Base-by-base conservation (phyloP, 53 echinoderm and acorn worm genomes). In the Mesocentrotus franciscanus region DNA sequence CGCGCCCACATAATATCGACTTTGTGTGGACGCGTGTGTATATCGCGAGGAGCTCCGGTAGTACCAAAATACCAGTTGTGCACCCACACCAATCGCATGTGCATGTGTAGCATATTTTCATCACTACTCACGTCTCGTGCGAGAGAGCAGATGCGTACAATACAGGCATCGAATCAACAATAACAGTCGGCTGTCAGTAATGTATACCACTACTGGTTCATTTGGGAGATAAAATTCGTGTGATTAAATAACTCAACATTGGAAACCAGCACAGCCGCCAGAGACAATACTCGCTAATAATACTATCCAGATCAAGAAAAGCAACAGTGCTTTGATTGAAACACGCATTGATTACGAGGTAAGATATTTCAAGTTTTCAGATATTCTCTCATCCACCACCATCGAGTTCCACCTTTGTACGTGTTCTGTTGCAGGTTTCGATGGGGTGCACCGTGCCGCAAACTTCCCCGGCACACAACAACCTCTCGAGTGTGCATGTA, bases 1-100 rank as follows among this genome's bases (percentile, higher is more conserved):
- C 87, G 87, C 87, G 87, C 87, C 87, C 87, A 87, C 87, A 20
- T 39, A 87, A 87, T 87, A 87, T 87, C 87, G 87, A 87, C 87
- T 87, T 58, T 56, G 58, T 57, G 87, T 27, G 29, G 75, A 64
- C 15, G 49, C 10, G 75, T 87, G 58, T 13, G 29, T 15, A 27
- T 29, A 58, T 87, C 58, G 87, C 35, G 87, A 75, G 75, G 75
- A 27, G 8, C 57, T 58, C 27, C 59, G 27, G 15, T 75, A 75
- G 27, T 29, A 87, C 56, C 56, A 87, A 56, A 87, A 56, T 27
- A 87, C 57, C 58, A 87, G 22, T 55, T 18, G 85, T 85, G 49
- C 85, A 85, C 79, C 79, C 79, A 36, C 36, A 84, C 87, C 59
- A 26, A 57, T 87, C 81, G 81, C 81, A 81, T 76, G 30, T 33